These are phyloP conservation scores for Genyomyrus donnyi DNA, from an alignment of 2,113 vertebrate genomes.

Conservation along the genomic window DNA sequence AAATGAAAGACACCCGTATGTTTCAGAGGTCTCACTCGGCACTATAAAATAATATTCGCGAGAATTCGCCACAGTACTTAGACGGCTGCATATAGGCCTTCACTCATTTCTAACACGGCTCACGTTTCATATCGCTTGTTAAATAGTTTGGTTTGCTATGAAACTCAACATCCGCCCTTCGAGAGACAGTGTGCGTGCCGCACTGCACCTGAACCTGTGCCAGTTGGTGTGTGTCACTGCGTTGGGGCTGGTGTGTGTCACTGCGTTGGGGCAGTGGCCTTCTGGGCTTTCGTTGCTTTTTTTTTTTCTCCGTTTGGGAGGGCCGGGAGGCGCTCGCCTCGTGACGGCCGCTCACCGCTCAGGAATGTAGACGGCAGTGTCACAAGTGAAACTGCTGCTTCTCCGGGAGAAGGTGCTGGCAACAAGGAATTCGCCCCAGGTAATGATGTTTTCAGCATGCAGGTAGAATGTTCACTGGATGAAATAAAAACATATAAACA, in stretches of 20 bases:
- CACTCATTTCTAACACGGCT: background rate
- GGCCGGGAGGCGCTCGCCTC: background rate
- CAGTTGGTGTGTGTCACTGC: background rate
- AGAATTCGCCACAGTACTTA: background rate
- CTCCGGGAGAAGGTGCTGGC: background rate
- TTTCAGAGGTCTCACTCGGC: background rate
- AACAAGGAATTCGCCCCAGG: constrained; percentile 14
- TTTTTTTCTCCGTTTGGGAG: background rate
- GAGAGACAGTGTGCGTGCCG: background rate
- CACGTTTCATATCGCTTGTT: background rate
- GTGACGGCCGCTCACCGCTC: background rate
- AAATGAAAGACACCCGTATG: background rate
- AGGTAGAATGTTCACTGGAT: background rate
- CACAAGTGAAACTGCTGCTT: constrained; percentile 10
- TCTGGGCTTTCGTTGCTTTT: background rate
- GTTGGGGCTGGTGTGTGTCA: background rate
- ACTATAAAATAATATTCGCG: background rate
- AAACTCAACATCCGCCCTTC: background rate
- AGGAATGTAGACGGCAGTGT: constrained; percentile 18
- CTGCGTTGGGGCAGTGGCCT: background rate
- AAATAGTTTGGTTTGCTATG: background rate
- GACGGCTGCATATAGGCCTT: background rate
- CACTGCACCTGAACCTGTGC: background rate
- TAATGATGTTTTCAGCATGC: background rate
- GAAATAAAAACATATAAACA: constrained; percentile 1